Base-by-base conservation (phyloP, 1,140 invertebrate species). In the Vollenhovia emeryi region DNA sequence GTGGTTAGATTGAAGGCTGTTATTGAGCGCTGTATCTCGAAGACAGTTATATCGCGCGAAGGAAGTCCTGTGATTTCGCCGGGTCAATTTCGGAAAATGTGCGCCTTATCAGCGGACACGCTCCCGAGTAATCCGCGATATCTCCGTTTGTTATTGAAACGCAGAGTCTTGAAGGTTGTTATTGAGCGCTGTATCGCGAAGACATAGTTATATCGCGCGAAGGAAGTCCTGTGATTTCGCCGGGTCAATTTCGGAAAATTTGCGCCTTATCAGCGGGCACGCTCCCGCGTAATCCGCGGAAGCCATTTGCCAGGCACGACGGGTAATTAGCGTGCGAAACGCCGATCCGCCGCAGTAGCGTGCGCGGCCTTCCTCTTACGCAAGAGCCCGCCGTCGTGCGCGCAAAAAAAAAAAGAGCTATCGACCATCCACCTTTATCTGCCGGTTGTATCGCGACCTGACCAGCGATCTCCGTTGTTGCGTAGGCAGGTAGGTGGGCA, bases 261-360 rank as follows among this genome's bases (percentile, higher is more conserved):
- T 36, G 59, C 64, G 21, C 74, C 73, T 89, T 88, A 88, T 89
- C 87, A 21, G 57, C 3, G 36, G 40, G 73, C 87, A 36, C 59
- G 73, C 64, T 84, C 60, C 43, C 74, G 45, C 57, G 87, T 89
- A 88, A 88, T 57, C 74, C 88, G 86, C 89, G 88, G 88, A 90
- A 90, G 88, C 78, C 78, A 90, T 90, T 90, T 90, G 89, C 89
- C 89, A 90, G 85, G 76, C 71, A 90, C 73, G 89, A 87, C 87
- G 78, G 86, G 76, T 90, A 90, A 90, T 90, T 90, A 89, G 89
- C 86, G 78, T 86, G 89, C 71, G 88, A 87, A 90, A 90, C 88
- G 69, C 66, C 78, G 89, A 90, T 90, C 64, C 59, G 30, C 30
- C 66, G 85, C 79, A 88, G 87, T 90, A 90, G 74, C 76, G 64